A percentile compares a stretch with the other conserved stretches of the same genome.
phyloP scores from a whole-genome alignment of 2,888 invertebrate species.

The Drosophila maculinotata region DNA sequence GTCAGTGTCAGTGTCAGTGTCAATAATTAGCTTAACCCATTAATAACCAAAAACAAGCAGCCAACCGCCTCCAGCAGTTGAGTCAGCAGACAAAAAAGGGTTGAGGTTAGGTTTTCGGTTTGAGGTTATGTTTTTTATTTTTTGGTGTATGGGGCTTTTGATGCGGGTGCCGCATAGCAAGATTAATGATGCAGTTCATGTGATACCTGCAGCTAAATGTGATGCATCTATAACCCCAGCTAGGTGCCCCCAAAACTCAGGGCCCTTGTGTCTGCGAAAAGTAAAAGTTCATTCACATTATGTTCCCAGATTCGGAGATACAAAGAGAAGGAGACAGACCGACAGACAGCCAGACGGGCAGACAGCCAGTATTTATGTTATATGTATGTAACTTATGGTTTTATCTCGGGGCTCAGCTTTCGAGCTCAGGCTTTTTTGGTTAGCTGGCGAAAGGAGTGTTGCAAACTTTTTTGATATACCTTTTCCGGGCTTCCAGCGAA shows the following conservation, averaged over 20 bases:
- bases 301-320: constrained; percentile 22
- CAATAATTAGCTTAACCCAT: constrained; percentile 80
- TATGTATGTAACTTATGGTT: constrained; percentile 51
- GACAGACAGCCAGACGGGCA: constrained; percentile 2
- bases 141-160: constrained; percentile 2
- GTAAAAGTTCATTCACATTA: constrained; percentile 78
- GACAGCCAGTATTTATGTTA: constrained; percentile 29
- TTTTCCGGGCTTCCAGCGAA: constrained; percentile 49
- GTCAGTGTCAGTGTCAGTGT: constrained; percentile 67
- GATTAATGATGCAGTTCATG: constrained; percentile 64
- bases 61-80: constrained; percentile 40
- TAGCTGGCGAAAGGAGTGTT: background rate
- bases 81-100: constrained; percentile 47
- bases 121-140: constrained; percentile 14
- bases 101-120: constrained; percentile 15
- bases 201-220: constrained; percentile 53
- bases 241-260: background rate
- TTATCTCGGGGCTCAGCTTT: constrained; percentile 38
- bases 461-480: constrained; percentile 43
- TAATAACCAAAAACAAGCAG: constrained; percentile 58
- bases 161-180: constrained; percentile 38
- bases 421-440: background rate
- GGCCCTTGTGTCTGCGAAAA: constrained; percentile 44
- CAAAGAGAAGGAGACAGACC: background rate
- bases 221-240: constrained; percentile 30